phyloP scores from a whole-genome alignment of 2,888 invertebrate species.

The Dione juno region DNA sequence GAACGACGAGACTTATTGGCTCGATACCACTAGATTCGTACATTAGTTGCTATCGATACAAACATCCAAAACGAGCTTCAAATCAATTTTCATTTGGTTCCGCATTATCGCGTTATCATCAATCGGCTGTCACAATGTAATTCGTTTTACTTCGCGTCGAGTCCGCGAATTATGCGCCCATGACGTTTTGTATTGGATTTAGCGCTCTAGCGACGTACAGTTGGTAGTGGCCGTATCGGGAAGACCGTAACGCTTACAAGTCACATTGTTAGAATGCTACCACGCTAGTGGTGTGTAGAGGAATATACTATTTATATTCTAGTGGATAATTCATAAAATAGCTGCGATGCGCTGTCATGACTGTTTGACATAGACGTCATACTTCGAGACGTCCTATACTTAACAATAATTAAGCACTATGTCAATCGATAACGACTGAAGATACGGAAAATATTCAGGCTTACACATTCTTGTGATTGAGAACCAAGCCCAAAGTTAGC shows the following conservation, averaged over 20 bases:
- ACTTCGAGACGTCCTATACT: too few relatives aligned
- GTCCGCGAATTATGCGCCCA: conserved; percentile 3
- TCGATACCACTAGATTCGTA: background rate
- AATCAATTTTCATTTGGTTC: conserved; percentile 22
- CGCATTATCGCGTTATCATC: conserved; percentile 34
- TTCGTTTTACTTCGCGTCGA: conserved; percentile 29
- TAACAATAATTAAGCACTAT: too few relatives aligned
- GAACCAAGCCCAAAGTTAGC: too few relatives aligned
- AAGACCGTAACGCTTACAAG: background rate
- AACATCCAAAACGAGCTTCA: background rate
- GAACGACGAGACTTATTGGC: background rate
- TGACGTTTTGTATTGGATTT: conserved; percentile 17
- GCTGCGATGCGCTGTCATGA: too few relatives aligned
- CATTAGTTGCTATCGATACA: background rate
- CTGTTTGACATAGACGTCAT: too few relatives aligned
- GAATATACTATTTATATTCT: too few relatives aligned
- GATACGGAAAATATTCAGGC: too few relatives aligned
- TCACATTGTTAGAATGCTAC: too few relatives aligned
- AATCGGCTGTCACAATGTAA: conserved; percentile 32
- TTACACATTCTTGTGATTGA: too few relatives aligned
- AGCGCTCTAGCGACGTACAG: background rate
- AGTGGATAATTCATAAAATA: too few relatives aligned
- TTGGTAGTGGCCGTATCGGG: background rate
- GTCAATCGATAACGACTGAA: too few relatives aligned
- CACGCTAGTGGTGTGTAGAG: too few relatives aligned